Base-by-base conservation (phyloP, 2,113 vertebrate genomes). In the Oryzias woworae region DNA sequence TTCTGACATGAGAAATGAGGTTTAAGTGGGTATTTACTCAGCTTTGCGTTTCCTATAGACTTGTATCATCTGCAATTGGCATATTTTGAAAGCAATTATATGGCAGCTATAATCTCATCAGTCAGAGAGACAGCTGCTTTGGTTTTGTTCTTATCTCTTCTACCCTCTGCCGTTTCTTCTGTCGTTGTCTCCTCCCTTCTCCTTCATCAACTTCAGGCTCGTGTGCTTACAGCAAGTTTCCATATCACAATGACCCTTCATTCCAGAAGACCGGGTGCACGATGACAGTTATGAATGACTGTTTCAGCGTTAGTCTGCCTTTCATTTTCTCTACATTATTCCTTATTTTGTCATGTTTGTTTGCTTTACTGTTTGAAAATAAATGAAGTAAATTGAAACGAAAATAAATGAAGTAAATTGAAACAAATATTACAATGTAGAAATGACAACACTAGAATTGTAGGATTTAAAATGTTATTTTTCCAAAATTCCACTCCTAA, bases 151-250 rank as follows among this genome's bases (percentile, higher is more conserved):
- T 88, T 89, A 88, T 92, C 89, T 88, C 56, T 43, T 62, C 46
- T 58, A 58, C 79, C 74, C 14, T 4, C 58, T 72, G 66, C 69
- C 58, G 66, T 49, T 72, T 62, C 53, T 66, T 74, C 69, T 36
- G 60, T 80, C 76, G 78, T 66, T 60, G 73, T 71, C 62, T 69
- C 45, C 45, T 58, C 64, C 57, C 62, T 64, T 66, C 73, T 86
- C 78, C 79, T 92, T 89, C 80, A 88, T 92, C 90, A 91, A 92
- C 86, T 74, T 91, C 88, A 89, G 78, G 60, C 77, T 84, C 62
- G 28, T 75, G 52, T 50, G 20, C 64, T 89, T 85, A 88, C 86
- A 87, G 77, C 49, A 49, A 81, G 80, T 77, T 81, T 82, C 73
- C 63, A 47, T 68, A 71, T 71, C 60, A 43, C 65, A 10, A 44